Base-by-base conservation (phyloP, 2,888 invertebrate species). In the Sinentomon sp. region DNA sequence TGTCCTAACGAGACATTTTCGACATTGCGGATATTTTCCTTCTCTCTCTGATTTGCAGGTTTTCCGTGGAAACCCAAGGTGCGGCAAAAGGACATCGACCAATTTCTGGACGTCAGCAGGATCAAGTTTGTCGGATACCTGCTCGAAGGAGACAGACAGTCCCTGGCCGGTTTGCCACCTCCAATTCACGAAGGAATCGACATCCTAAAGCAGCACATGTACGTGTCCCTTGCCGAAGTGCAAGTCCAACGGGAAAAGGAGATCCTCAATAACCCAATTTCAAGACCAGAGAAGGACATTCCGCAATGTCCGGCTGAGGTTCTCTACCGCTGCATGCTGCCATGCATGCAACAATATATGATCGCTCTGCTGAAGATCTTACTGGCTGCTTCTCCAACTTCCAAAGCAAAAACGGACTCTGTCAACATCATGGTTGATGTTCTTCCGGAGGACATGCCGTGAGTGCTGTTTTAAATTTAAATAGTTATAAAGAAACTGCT, bases 391-490 rank as follows among this genome's bases (percentile, higher is more conserved):
- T 87, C 92, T 21, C 94, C 97, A 4, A 92, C 92, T n/a, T 85
- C 85, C n/a, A 92, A 89, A 57, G 72, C 82, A 5, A 92, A 92
- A 59, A 82, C 76, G 7, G 97, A 97, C 51, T 87, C 92, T 30
- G 83, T 94, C 46, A 94, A 94, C 54, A 92, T 99, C 27, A 73
- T 94, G 68, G 80, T 87, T 24, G 97, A 99, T 56, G 77, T 97
- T 30, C 55, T 97, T 43, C 94, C 94, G 2, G 87, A 85, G 56
- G 85, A 87, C 59, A 85, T 87, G 83, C 89, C 89, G 64, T 69
- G 53, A 59, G 65, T 60, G 34, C 30, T 23, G 30, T 18, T 19
- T 30, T 6, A 6, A n/a, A n/a, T n/a, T n/a, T n/a, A n/a, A n/a
- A n/a, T n/a, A n/a, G n/a, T n/a, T n/a, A n/a, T n/a, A n/a, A n/a